Conservation (phyloP, 2,113 vertebrate species). For the Megaceryle torquata region DNA sequence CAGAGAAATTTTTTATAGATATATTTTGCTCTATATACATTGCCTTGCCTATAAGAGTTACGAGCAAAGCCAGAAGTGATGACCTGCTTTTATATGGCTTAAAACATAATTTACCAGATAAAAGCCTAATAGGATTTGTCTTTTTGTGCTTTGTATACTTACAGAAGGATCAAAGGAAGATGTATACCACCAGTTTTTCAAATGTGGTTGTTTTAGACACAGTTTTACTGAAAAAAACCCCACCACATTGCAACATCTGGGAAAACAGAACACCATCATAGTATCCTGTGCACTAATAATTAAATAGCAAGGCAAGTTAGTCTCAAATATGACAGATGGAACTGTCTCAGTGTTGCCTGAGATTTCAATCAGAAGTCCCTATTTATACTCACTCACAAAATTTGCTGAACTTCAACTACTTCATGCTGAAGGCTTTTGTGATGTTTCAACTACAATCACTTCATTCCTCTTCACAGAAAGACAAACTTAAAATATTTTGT, state of each 20-base stretch:
- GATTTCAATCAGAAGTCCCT: conserved; percentile 1
- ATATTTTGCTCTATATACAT: neutral
- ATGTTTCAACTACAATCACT: neutral
- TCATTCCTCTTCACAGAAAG: neutral
- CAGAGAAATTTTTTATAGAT: neutral
- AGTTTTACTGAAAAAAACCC: neutral
- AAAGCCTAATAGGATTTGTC: conserved; percentile 19
- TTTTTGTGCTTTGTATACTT: conserved; percentile 6
- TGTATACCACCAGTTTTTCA: neutral
- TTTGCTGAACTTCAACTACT: neutral
- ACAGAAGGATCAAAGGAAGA: conserved; percentile 28
- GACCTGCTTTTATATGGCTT: neutral
- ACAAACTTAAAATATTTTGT: neutral
- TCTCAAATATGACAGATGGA: neutral
- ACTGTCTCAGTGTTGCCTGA: neutral
- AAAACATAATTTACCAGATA: conserved; percentile 16
- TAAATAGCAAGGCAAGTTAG: neutral
- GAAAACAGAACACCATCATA: neutral
- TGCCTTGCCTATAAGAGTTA: neutral
- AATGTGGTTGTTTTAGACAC: neutral
- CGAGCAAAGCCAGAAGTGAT: neutral
- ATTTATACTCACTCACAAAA: neutral
- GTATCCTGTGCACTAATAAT: neutral
- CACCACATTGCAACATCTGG: neutral
- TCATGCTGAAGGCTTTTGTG: neutral